phyloP scores from a whole-genome alignment of 2,888 invertebrate species.

The Amiota communis region DNA sequence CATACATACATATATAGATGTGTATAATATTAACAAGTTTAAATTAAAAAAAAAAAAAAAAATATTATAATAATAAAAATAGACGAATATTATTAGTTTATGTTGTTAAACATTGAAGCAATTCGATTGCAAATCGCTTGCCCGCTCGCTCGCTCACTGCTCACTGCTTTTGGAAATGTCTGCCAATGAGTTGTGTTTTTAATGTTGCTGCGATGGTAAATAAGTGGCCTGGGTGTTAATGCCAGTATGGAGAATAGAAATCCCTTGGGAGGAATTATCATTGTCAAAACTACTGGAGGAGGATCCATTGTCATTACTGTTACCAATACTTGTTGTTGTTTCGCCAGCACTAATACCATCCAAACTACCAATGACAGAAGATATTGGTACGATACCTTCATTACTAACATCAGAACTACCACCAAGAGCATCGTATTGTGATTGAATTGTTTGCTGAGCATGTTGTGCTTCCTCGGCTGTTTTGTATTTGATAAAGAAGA shows the following conservation, averaged over 20 bases:
- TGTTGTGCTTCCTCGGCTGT: constrained; percentile 62
- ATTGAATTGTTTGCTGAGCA: constrained; percentile 67
- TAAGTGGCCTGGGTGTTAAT: constrained; percentile 49
- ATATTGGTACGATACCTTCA: constrained; percentile 65
- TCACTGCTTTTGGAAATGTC: neutral
- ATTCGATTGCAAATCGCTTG: neutral
- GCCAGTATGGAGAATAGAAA: constrained; percentile 21
- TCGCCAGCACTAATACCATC: constrained; percentile 58
- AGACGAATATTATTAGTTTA: neutral
- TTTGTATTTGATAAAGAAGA: constrained; percentile 69
- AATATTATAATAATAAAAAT: too few species aligned
- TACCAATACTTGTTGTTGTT: constrained; percentile 28
- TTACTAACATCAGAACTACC: constrained; percentile 61
- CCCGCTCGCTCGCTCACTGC: neutral
- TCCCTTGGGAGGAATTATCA: neutral
- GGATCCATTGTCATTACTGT: constrained; percentile 25
- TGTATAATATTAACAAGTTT: too few species aligned
- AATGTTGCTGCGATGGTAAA: constrained; percentile 49
- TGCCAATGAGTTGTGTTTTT: neutral
- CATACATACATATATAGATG: too few species aligned
- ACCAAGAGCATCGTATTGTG: constrained; percentile 69
- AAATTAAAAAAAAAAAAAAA: too few species aligned
- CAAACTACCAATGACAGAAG: constrained; percentile 66
- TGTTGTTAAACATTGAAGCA: neutral
- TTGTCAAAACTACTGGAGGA: neutral